phyloP scores from a whole-genome alignment of 2,797 vertebrate genomes.

The Trachurus trachurus region DNA sequence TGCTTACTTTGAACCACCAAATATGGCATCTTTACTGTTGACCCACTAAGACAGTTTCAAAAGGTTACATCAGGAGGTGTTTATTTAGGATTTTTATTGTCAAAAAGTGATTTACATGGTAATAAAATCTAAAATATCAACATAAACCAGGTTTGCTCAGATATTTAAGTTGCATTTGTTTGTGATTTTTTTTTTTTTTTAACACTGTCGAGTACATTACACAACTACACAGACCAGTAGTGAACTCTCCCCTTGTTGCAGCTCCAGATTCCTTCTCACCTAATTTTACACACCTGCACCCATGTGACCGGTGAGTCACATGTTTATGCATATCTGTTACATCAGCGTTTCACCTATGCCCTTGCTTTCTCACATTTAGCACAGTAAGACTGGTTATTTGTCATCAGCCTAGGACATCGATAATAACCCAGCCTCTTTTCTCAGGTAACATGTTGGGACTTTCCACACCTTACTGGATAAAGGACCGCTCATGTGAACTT shows the following conservation, averaged over 20 bases:
- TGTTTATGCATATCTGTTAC: not conserved
- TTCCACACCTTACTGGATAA: not conserved
- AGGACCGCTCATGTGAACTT: not conserved
- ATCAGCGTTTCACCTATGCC: not conserved
- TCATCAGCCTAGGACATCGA: not conserved
- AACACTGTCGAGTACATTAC: not conserved
- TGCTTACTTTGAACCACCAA: not conserved
- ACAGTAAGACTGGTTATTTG: not conserved
- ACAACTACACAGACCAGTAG: not conserved
- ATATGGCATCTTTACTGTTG: not conserved
- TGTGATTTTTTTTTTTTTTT: too few species aligned
- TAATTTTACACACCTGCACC: not conserved
- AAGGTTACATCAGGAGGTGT: not conserved
- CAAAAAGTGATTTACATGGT: not conserved
- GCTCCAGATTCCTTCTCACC: constrained; percentile 13
- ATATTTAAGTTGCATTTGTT: not conserved
- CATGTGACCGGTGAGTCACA: constrained; percentile 7
- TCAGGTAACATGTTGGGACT: not conserved
- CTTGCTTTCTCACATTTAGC: not conserved
- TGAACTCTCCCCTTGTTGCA: constrained; percentile 1
- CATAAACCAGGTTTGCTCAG: not conserved
- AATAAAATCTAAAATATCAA: not conserved
- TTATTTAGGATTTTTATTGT: not conserved
- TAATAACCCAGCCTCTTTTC: not conserved
- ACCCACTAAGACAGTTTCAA: not conserved